A percentile compares a stretch with the other conserved stretches of the same genome.
Conservation (phyloP, 2,797 vertebrate species). For the Acipenser oxyrinchus region DNA sequence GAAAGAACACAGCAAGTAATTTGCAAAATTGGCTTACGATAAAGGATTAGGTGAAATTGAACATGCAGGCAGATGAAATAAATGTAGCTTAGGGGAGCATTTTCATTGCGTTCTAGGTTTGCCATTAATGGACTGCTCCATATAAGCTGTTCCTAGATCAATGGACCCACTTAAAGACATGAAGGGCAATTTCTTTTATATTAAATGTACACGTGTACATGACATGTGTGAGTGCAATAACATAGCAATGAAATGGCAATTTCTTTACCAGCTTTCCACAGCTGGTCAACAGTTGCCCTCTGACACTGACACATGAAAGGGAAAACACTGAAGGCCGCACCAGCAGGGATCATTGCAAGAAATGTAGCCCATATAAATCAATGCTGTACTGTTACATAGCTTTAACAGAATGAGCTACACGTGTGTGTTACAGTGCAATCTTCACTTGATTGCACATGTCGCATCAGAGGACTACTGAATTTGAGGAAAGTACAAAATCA, state of each 20-base stretch:
- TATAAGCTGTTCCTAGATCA: not conserved
- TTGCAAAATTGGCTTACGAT: conserved; percentile 3
- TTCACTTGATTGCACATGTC: too few species aligned
- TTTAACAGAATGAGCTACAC: conserved; percentile 50
- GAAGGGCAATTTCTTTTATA: not conserved
- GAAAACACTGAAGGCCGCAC: conserved; percentile 48
- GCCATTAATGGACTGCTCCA: not conserved
- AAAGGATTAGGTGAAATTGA: conserved; percentile 7
- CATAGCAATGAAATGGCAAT: conserved; percentile 14
- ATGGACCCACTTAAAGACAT: not conserved
- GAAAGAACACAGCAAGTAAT: not conserved
- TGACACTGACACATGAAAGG: conserved; percentile 62
- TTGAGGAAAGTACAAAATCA: too few species aligned
- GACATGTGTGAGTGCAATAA: conserved; percentile 3
- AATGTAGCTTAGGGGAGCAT: not conserved
- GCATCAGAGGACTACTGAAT: too few species aligned
- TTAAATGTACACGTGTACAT: not conserved
- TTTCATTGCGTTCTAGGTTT: not conserved
- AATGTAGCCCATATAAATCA: conserved; percentile 59
- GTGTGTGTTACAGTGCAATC: conserved; percentile 28
- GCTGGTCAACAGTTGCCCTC: conserved; percentile 64
- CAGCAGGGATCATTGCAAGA: conserved; percentile 56
- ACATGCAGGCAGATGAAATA: not conserved
- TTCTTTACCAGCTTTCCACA: conserved; percentile 53
- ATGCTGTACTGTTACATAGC: conserved; percentile 38